These are phyloP conservation scores for Myzus persicae DNA, from an alignment of 1,140 invertebrate species.

Conservation along the genomic window DNA sequence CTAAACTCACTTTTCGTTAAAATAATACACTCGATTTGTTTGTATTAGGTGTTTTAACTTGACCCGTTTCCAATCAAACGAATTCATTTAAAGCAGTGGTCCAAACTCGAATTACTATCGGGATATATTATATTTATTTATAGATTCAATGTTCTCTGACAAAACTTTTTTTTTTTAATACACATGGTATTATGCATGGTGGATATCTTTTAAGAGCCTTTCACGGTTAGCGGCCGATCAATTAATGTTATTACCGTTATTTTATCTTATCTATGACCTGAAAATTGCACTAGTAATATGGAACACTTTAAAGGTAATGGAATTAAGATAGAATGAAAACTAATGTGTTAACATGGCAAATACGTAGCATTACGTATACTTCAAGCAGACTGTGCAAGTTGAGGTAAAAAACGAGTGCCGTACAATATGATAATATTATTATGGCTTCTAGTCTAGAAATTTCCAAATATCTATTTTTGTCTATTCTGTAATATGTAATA, in stretches of 20 bases:
- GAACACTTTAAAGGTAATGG: background rate
- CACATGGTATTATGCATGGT: background rate
- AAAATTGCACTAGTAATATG: background rate
- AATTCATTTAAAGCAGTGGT: background rate
- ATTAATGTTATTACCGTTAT: background rate
- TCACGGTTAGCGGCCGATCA: too few species aligned
- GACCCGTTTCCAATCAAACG: background rate
- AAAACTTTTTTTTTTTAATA: too few species aligned
- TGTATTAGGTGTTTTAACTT: background rate
- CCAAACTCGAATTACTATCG: too few species aligned
- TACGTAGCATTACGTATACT: too few species aligned
- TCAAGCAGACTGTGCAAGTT: too few species aligned
- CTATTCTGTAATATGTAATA: too few species aligned
- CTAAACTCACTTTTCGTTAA: background rate
- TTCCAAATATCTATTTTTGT: too few species aligned
- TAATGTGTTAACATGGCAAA: background rate
- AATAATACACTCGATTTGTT: background rate
- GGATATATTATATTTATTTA: too few species aligned
- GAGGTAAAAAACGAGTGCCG: too few species aligned
- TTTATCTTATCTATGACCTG: background rate
- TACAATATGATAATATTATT: too few species aligned
- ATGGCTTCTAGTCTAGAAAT: too few species aligned
- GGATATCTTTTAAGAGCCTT: background rate
- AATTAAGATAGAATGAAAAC: background rate
- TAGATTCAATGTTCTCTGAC: too few species aligned